A percentile compares a stretch with the other conserved stretches of the same genome.
Evolutionary conservation across 2,797 vertebrate species (phyloP).

Genomic region (Betta splendens): DNA sequence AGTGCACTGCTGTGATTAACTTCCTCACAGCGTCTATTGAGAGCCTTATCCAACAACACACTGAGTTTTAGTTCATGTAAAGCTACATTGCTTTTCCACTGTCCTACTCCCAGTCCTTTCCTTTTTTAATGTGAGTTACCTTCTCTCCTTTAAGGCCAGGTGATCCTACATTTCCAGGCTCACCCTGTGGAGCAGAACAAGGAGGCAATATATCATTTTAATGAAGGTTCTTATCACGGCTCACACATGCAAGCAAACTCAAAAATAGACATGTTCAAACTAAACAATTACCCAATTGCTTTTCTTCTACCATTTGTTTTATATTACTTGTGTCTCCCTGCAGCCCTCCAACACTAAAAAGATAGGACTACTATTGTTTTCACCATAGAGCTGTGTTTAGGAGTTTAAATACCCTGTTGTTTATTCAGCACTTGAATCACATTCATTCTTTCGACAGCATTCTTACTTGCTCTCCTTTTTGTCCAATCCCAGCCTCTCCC

Average conservation of each 20-base stretch:
- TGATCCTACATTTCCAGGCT: constrained; percentile 77
- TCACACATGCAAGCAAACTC: constrained; percentile 35
- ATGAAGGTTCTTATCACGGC: constrained; percentile 45
- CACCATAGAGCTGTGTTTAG: constrained; percentile 7
- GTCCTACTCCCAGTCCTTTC: constrained; percentile 21
- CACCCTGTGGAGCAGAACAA: constrained; percentile 66
- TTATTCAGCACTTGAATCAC: constrained; percentile 4
- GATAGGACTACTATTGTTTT: constrained; percentile 13
- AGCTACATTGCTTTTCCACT: constrained; percentile 48
- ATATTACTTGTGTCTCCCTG: constrained; percentile 9
- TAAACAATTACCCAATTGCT: constrained; percentile 19
- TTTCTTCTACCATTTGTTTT: constrained; percentile 1
- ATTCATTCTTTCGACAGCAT: not conserved
- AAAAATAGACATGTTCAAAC: constrained; percentile 11
- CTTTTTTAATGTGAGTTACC: constrained; percentile 74
- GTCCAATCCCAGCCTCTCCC: constrained; percentile 60
- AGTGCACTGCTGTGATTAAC: constrained; percentile 57
- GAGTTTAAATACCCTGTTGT: not conserved
- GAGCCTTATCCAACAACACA: constrained; percentile 36
- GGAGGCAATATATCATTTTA: constrained; percentile 48
- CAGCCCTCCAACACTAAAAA: constrained; percentile 15
- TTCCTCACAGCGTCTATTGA: constrained; percentile 57
- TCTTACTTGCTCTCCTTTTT: constrained; percentile 83
- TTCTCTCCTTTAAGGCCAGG: constrained; percentile 86
- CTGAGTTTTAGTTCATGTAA: constrained; percentile 38